Base-by-base conservation (phyloP, 1,140 invertebrate genomes). In the Latrodectus geometricus region DNA sequence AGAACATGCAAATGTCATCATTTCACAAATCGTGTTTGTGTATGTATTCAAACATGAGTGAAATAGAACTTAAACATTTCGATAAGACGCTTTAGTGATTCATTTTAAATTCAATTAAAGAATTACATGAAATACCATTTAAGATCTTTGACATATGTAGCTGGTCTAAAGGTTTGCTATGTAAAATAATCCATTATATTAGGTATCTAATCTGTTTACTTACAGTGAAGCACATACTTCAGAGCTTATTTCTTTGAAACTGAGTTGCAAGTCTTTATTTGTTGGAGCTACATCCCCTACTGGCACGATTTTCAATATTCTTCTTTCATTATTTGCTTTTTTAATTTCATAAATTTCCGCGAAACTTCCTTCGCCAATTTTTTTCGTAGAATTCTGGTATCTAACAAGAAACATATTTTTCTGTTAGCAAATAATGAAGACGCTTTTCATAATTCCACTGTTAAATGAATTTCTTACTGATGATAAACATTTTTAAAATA, bases 331-430 rank as follows among this genome's bases (percentile, higher is more conserved):
- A 49, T 49, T 48, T 5, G 48, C 70, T 4, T 73, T 73, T n/a
- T 15, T 49, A 9, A 73, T 50, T 73, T 73, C 48, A 49, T 48
- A 73, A 49, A 73, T 50, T 49, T 73, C 70, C 14, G n/a, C 70
- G 14, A 73, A 73, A 73, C 70, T 73, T 73, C 70, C 70, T 73
- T 73, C 70, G 8, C 21, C 21, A n/a, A 73, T n/a, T 23, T 73
- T 73, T 23, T 15, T 17, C 8, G n/a, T 73, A 5, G 70, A 49
- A 49, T 49, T 35, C 3, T 73, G 35, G 9, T 48, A 73, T n/a
- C 70, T 73, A n/a, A n/a, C 2, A 23, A 61, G 8, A 61, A 17
- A 61, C 2, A 8, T 8, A 61, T 61, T 4, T 11, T 61, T 14
- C 8, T 11, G 0, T 9, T 56, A 56, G 8, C 8, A 56, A 56